Evolutionary conservation across 2,888 invertebrate genomes (phyloP).

Genomic region (Hetaerina titia): DNA sequence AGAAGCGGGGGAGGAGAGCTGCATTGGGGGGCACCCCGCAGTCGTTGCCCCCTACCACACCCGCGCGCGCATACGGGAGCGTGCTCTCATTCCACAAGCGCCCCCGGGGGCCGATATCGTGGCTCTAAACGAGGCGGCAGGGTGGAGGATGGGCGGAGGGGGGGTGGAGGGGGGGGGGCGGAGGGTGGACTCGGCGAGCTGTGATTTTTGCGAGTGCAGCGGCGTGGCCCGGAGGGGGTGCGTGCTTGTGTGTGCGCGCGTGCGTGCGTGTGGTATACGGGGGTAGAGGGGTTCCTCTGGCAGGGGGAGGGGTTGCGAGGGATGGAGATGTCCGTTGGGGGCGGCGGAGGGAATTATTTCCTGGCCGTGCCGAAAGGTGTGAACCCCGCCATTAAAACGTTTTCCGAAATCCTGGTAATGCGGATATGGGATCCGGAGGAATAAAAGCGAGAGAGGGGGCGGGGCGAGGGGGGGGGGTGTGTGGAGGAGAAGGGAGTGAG

Average conservation of each 20-base stretch:
- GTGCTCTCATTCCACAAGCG: neutral
- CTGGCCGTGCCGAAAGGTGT: slow-evolving; percentile 39
- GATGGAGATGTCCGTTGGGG: neutral
- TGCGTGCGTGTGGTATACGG: neutral
- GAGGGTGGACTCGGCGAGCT: neutral
- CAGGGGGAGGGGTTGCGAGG: neutral
- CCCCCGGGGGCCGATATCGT: slow-evolving; percentile 12
- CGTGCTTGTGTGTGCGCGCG: neutral
- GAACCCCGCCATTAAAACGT: slow-evolving; percentile 56
- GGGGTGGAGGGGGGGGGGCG: neutral
- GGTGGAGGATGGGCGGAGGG: neutral
- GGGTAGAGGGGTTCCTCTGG: neutral
- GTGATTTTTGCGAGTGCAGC: too few relatives aligned
- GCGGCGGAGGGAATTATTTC: slow-evolving; percentile 46
- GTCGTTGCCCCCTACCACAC: too few relatives aligned
- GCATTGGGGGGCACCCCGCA: too few relatives aligned
- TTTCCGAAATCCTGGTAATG: slow-evolving; percentile 54
- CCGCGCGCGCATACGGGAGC: neutral
- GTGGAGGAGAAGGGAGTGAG: neutral
- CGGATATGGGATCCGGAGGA: slow-evolving; percentile 30
- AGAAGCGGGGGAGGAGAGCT: too few relatives aligned
- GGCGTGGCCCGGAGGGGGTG: neutral
- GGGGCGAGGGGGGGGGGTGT: neutral
- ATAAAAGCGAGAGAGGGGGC: neutral
- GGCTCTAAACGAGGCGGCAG: slow-evolving; percentile 30